Percentiles rank a stretch among this genome's conserved stretches.
Conservation (phyloP, 2,797 vertebrate genomes). For the Oreonectes daqikongensis region DNA sequence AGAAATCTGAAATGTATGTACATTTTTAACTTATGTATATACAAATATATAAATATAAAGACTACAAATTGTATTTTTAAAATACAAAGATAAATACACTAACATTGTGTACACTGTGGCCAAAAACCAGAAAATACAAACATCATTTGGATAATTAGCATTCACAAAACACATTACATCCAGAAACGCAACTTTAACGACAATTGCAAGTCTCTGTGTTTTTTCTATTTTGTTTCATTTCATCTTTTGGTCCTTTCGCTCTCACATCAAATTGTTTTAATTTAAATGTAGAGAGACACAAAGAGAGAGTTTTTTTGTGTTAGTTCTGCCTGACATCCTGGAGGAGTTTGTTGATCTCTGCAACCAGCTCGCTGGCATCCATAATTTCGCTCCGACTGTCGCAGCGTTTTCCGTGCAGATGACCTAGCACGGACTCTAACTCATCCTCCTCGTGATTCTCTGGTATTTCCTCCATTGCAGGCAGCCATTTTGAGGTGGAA, state of each 20-base stretch:
- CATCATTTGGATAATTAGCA: conserved; percentile 93
- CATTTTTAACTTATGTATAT: conserved; percentile 74
- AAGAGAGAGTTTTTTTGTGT: conserved; percentile 33
- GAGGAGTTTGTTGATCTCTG: conserved; percentile 97
- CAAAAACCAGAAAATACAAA: conserved; percentile 90
- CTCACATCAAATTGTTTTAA: conserved; percentile 63
- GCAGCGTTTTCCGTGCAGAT: conserved; percentile 82
- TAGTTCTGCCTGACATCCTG: conserved; percentile 97
- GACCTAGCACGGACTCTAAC: conserved; percentile 91
- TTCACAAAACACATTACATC: conserved; percentile 97
- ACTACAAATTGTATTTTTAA: conserved; percentile 99
- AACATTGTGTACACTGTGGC: conserved; percentile 95
- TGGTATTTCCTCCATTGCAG: conserved; percentile 98
- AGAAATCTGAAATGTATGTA: conserved; percentile 91
- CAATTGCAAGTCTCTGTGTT: conserved; percentile 77
- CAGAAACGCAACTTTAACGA: conserved; percentile 93
- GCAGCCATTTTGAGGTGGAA: conserved; percentile 89
- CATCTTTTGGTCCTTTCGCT: conserved; percentile 59
- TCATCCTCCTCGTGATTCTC: conserved; percentile 98
- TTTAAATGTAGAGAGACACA: conserved; percentile 20
- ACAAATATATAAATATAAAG: conserved; percentile 93
- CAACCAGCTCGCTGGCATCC: conserved; percentile 97
- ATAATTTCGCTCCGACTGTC: conserved; percentile 96
- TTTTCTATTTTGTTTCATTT: conserved; percentile 33
- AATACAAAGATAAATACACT: conserved; percentile 99